Base-by-base conservation (phyloP, 2,113 vertebrate species). In the Suncus etruscus region DNA sequence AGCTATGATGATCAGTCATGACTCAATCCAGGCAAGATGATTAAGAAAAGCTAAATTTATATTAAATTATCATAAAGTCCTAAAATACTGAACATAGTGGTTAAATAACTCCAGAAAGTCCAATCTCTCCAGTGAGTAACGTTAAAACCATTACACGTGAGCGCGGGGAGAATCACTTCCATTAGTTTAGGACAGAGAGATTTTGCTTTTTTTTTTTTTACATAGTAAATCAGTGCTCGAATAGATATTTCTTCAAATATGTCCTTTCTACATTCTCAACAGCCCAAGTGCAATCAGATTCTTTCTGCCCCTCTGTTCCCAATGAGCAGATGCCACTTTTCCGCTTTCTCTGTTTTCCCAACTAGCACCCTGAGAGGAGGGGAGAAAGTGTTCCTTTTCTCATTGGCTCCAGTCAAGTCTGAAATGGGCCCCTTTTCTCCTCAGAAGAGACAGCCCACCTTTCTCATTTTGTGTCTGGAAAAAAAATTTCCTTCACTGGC, bases 101-200 rank as follows among this genome's bases (percentile, higher is more conserved):
- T 99, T 99, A 99, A 99, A 98, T 99, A 98, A 98, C 97, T 98
- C 97, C 98, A 98, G 98, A 98, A 98, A 98, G 97, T 98, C 96
- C 97, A 98, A 98, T 97, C 97, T 98, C 97, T 99, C 98, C 98
- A 99, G 98, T 99, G 98, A 99, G 98, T 99, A 98, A 98, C 97
- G 97, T 98, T 98, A 99, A 98, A 98, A 98, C 96, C 96, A 98
- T 98, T 98, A 98, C 97, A 98, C 95, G 95, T 97, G 97, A 98
- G 97, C 87, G 81, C 79, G 92, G 2, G 54, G 84, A 97, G 95
- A 97, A 97, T 97, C 96, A 96, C 94, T 95, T 97, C 97, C 86
- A 4, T 97, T 98, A 98, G 96, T 97, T 97, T 15, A 11, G 96
- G 97, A 98, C 96, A 98, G 96, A 98, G 95, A 96, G 97, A 94